Conservation (phyloP, 2,888 invertebrate species). For the Agonopterix arenella region DNA sequence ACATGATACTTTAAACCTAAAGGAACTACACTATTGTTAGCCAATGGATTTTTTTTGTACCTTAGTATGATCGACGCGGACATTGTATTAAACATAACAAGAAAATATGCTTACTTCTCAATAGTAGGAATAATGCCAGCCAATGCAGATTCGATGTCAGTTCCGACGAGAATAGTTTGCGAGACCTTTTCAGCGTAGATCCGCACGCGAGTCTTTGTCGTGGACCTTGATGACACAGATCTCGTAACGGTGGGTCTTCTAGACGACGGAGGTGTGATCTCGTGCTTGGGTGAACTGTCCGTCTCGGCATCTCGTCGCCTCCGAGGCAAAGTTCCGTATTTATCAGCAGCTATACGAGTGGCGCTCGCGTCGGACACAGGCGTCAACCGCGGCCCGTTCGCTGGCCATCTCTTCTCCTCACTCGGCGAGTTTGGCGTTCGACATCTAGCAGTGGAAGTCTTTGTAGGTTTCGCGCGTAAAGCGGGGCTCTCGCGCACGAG, state of each 20-base stretch:
- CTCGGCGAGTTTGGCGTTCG: slow-evolving; percentile 80
- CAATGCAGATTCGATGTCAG: slow-evolving; percentile 84
- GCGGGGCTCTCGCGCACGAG: slow-evolving; percentile 68
- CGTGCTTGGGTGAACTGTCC: slow-evolving; percentile 71
- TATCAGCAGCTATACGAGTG: slow-evolving; percentile 77
- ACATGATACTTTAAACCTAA: too few species aligned
- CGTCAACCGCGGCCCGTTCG: slow-evolving; percentile 59
- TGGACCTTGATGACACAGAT: slow-evolving; percentile 55
- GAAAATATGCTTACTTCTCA: slow-evolving; percentile 44
- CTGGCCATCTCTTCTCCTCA: slow-evolving; percentile 85
- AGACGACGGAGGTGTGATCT: slow-evolving; percentile 48
- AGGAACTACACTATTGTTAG: too few species aligned
- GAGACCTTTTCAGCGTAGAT: slow-evolving; percentile 88
- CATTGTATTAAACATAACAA: too few species aligned
- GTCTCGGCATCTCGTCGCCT: slow-evolving; percentile 81
- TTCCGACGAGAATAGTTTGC: slow-evolving; percentile 85
- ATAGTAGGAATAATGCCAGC: slow-evolving; percentile 76
- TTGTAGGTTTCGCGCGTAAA: slow-evolving; percentile 63
- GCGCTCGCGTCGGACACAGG: slow-evolving; percentile 46
- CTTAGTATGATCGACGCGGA: too few species aligned
- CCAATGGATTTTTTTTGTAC: too few species aligned
- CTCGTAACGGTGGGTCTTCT: slow-evolving; percentile 58
- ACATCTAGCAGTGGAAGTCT: slow-evolving; percentile 76
- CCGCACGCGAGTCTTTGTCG: slow-evolving; percentile 68
- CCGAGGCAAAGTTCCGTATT: slow-evolving; percentile 87